Evolutionary conservation across 1,140 invertebrate genomes (phyloP).

Genomic region (Thalassaphorura encarpata): DNA sequence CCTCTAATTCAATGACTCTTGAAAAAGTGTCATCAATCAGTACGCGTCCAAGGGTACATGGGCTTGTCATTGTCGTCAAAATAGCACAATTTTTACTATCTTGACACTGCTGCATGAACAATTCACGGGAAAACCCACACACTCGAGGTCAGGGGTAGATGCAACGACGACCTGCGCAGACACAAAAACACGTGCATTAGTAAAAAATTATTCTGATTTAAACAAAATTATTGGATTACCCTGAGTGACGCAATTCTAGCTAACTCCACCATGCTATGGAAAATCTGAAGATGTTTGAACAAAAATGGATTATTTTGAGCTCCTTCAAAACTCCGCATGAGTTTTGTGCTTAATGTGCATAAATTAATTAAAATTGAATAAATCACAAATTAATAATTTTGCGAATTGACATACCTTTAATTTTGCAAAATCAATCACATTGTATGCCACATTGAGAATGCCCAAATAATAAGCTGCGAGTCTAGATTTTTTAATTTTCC

Average conservation of each 20-base stretch:
- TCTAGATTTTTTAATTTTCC: constrained; percentile 93
- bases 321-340: constrained; percentile 92
- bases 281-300: constrained; percentile 81
- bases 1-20: constrained; percentile 55
- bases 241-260: constrained; percentile 86
- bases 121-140: constrained; percentile 88
- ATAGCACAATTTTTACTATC: constrained; percentile 93
- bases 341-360: constrained; percentile 91
- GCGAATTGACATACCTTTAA: constrained; percentile 54
- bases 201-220: too few relatives aligned
- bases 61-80: constrained; percentile 71
- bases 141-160: constrained; percentile 89
- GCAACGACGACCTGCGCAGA: constrained; percentile 87
- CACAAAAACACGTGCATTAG: too few relatives aligned
- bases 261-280: constrained; percentile 84
- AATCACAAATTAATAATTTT: too few relatives aligned
- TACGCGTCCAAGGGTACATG: constrained; percentile 73
- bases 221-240: too few relatives aligned
- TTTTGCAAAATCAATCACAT: constrained; percentile 98
- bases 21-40: constrained; percentile 74
- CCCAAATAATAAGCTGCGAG: constrained; percentile 88
- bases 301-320: constrained; percentile 95
- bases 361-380: too few relatives aligned
- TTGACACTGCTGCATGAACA: constrained; percentile 89
- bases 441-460: constrained; percentile 92